phyloP scores from a whole-genome alignment of 2,113 vertebrate genomes.

The Scytalopus superciliaris region DNA sequence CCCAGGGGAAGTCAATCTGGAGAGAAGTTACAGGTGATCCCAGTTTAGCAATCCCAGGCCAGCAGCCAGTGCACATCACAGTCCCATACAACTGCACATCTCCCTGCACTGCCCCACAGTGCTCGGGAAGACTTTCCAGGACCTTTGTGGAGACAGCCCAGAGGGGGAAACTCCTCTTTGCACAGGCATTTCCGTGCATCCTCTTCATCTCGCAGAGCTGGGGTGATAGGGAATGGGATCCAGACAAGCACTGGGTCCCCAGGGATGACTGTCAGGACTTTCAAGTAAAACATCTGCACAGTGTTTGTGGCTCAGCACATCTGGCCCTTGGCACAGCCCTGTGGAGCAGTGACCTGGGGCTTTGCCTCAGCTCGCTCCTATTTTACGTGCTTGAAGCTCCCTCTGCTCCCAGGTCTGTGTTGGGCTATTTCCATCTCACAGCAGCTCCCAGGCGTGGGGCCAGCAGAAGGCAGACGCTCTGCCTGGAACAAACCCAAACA shows the following conservation, averaged over 20 bases:
- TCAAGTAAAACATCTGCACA: neutral
- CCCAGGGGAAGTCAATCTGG: neutral
- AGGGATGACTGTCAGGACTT: neutral
- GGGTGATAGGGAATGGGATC: neutral
- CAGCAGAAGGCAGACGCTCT: neutral
- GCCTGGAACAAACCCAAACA: neutral
- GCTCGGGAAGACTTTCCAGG: neutral
- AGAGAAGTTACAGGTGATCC: neutral
- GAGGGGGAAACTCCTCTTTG: neutral
- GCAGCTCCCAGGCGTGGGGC: neutral
- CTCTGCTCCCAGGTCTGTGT: neutral
- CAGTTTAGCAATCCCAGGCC: neutral
- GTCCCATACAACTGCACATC: neutral
- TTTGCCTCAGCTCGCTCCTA: neutral
- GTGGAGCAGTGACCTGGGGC: accelerated
- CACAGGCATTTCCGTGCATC: neutral
- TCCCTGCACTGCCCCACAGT: neutral
- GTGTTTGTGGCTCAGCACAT: neutral
- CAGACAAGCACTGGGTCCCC: neutral
- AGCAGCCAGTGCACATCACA: neutral
- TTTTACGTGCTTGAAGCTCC: slow-evolving; percentile 16
- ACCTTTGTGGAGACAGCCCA: neutral
- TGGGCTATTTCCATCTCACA: neutral
- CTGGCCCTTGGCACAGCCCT: neutral
- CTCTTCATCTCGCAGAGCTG: neutral